Conservation (phyloP, 2,888 invertebrate species). For the Drosophila subquinaria region DNA sequence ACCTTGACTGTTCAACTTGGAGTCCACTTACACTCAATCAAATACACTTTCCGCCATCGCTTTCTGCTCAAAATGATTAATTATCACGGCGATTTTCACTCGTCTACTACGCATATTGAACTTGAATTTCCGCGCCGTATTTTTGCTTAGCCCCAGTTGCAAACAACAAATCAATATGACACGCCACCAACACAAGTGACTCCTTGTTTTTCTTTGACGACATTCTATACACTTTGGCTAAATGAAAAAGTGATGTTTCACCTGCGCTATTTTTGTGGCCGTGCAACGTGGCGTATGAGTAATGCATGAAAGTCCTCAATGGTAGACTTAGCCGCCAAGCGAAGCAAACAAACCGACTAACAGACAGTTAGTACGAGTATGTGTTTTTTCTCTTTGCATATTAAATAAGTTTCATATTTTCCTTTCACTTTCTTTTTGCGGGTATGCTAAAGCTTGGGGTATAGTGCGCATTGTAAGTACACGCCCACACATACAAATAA, state of each 20-base stretch:
- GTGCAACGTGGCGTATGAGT: constrained; percentile 51
- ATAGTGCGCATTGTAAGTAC: constrained; percentile 35
- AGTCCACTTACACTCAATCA: neutral
- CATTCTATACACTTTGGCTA: constrained; percentile 15
- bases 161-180: constrained; percentile 32
- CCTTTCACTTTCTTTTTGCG: constrained; percentile 3
- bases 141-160: neutral
- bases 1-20: no score
- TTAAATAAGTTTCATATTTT: constrained; percentile 43
- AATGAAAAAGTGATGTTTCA: constrained; percentile 41
- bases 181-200: constrained; percentile 15
- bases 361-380: constrained; percentile 22
- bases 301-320: constrained; percentile 39
- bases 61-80: neutral
- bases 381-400: constrained; percentile 50
- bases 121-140: neutral
- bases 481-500: constrained; percentile 37
- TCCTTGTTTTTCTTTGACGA: constrained; percentile 8
- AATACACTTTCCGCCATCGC: neutral
- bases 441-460: constrained; percentile 20
- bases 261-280: constrained; percentile 11
- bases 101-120: neutral
- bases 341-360: constrained; percentile 10
- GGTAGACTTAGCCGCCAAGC: constrained; percentile 1
- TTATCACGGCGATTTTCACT: neutral